Evolutionary conservation across 1,140 invertebrate genomes (phyloP), one percentile per base, ranked within the genome.

Genomic region (Drosophila arawakana): DNA sequence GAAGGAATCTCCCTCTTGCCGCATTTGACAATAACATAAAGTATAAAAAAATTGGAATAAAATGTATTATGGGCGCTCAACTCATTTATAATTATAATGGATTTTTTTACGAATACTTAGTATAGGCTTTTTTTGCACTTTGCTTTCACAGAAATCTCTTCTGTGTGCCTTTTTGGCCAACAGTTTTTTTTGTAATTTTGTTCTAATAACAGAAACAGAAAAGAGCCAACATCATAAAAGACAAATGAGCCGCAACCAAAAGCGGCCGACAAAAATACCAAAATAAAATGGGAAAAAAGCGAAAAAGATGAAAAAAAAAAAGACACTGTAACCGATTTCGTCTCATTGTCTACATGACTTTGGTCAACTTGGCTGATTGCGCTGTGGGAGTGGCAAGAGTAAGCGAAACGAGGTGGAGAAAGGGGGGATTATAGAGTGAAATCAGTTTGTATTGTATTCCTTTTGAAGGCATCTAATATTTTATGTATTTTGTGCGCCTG

Each of bases 51-150:
- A 63, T 59, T 68, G 37, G 65, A 71, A 83, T 82, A 71, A 83
- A 89, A 88, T 83, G 84, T 89, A 83, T 88, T 83, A 75, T 78
- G 83, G 80, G 70, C 78, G 80, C 80, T 86, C 84, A 90, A 90
- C 86, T 90, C 86, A 90, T 90, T 90, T 90, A 90, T 90, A 90
- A 90, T 90, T 90, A 90, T 90, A 90, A 90, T 90, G 86, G 82
- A 82, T 80, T 84, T 84, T 43, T 90, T 80, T 78, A 78, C 71
- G 70, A 90, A 89, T 74, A 73, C 73, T 76, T 66, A 35, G 37
- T 25, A 66, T 63, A 37, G 62, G 59, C 44, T 21, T 21, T 63
- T 52, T 41, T 58, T 58, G 15, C 39, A 46, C 46, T 55, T 13
- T 9, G 46, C 66, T 68, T 60, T 34, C 21, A 62, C 39, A 63